Percentiles rank a stretch among this genome's conserved stretches.
Evolutionary conservation across 2,888 invertebrate genomes (phyloP).

Genomic region (Calameuta pallipes): DNA sequence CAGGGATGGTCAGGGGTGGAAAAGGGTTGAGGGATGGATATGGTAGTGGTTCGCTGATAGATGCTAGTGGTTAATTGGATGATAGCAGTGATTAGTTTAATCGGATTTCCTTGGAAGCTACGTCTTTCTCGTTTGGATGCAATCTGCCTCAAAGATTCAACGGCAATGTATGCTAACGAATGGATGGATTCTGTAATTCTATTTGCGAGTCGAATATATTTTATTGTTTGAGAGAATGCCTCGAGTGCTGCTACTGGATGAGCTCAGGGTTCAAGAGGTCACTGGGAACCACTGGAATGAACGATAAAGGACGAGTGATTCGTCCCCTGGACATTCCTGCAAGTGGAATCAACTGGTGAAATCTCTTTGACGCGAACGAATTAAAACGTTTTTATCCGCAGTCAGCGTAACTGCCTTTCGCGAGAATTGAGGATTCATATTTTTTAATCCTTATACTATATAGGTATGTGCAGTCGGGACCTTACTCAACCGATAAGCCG

Average conservation of each 20-base stretch:
- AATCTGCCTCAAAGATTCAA: slow-evolving; percentile 8
- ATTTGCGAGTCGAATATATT: slow-evolving; percentile 4
- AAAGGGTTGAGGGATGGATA: neutral
- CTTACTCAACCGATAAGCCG: neutral
- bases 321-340: neutral
- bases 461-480: neutral
- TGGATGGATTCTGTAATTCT: slow-evolving; percentile 15
- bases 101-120: slow-evolving; percentile 17
- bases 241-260: neutral
- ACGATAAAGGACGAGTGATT: neutral
- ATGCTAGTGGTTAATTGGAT: slow-evolving; percentile 17
- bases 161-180: slow-evolving; percentile 11
- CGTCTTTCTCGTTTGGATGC: slow-evolving; percentile 4
- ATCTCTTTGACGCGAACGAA: neutral
- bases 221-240: neutral
- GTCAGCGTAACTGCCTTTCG: neutral
- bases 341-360: neutral
- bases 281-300: neutral
- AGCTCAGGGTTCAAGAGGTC: neutral
- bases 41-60: slow-evolving; percentile 7
- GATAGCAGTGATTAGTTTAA: slow-evolving; percentile 20
- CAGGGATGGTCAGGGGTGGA: neutral
- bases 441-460: neutral
- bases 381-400: neutral
- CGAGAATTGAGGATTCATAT: neutral